Base-by-base conservation (phyloP, 2,797 vertebrate species). In the Channa striata region DNA sequence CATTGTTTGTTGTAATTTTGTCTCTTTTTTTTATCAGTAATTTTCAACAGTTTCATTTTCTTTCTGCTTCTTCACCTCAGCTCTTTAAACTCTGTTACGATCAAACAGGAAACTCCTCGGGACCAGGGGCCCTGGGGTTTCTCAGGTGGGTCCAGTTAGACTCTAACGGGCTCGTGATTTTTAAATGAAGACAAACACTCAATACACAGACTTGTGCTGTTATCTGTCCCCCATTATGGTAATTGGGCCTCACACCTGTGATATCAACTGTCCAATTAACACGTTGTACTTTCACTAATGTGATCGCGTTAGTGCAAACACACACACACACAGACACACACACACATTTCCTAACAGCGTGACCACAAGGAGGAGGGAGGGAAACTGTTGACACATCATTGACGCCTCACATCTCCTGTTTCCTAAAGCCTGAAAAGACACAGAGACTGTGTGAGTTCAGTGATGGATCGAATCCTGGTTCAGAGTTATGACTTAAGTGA, bases 211-310 rank as follows among this genome's bases (percentile, higher is more conserved):
- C 17, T 14, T 12, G 0, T 10, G 0, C 58, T 44, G 59, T 78
- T 65, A 80, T 74, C 72, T 49, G 21, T 44, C 42, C 36, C 75
- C 53, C 49, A 9, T 83, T 68, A 82, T 81, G 74, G 5, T 81
- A 71, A 89, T 60, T 43, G n/a, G 16, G 0, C 0, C 42, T 39
- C 51, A 72, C 81, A 70, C 65, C 63, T 72, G 17, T 42, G 47
- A 80, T 64, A 72, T 68, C 77, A 83, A 80, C 36, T 78, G 67
- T 71, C 62, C 82, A 78, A 77, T 85, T 87, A 82, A 80, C 87
- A 81, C 78, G 56, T 72, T 59, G 13, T 59, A 50, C 85, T 86
- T 85, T 89, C 73, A 80, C 87, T 87, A 82, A 88, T 84, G 81
- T 78, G 75, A 86, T 72, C 75, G 81, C 54, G 9, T 21, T 52